Evolutionary conservation across 1,140 invertebrate genomes (phyloP), one percentile per base, ranked within the genome.

Genomic region (Dolichoris vasculosae): DNA sequence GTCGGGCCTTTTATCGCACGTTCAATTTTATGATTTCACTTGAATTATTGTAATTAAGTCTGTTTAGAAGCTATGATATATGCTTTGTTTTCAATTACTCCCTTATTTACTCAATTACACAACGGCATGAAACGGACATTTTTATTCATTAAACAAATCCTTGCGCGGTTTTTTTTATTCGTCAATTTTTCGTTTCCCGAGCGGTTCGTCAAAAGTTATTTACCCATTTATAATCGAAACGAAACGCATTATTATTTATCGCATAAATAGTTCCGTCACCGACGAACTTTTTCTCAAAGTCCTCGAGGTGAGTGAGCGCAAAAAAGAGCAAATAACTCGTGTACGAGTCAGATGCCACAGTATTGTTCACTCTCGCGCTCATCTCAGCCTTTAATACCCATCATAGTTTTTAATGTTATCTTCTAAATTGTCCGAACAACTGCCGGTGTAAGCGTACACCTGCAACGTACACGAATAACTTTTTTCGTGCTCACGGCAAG

Each of bases 31-130:
- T 77, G 77, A 85, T 85, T 73, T 32, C 32, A 30, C 32, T 69
- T 85, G 64, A 85, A 85, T 85, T 85, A 85, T 85, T 85, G 77
- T 85, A 85, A 85, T 85, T 85, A 64, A 85, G 64, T 51, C 69
- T 75, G 83, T 43, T 85, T 85, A 85, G 77, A 64, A 38, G 26
- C 8, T 38, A 67, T 79, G 75, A 78, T 84, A 51, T 71, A 69
- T 51, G 77, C 64, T 85, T 87, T 83, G 63, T 80, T 86, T 67
- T 86, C 76, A 71, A 77, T 86, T 67, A 67, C 43, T 23, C 32
- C 2, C 64, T 69, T 71, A 59, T 79, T 85, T 48, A 48, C 51
- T 79, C 81, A 51, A 55, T 82, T 51, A 8, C 11, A 43, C 40
- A 43, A 8, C 26, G 20, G 38, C 38, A 55, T 55, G 51, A 20